A percentile compares a stretch with the other conserved stretches of the same genome.
phyloP scores from a whole-genome alignment of 1,140 invertebrate species.

The Drosophila bocki region DNA sequence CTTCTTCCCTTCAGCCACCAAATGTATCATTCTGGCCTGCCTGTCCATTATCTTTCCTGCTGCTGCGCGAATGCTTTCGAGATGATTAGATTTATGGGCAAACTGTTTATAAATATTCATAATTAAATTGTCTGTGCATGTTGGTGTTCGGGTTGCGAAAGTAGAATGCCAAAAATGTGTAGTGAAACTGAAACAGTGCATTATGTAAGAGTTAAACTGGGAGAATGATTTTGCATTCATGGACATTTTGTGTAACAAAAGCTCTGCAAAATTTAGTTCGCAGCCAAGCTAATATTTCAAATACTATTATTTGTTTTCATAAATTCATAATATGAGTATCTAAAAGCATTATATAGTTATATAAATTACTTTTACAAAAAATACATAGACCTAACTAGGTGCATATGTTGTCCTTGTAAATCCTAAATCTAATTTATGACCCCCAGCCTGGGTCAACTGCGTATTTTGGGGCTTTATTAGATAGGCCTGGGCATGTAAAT shows the following conservation, averaged over 20 bases:
- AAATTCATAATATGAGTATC: background rate
- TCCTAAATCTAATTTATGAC: background rate
- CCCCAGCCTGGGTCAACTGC: background rate
- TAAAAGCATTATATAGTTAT: background rate
- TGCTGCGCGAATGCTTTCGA: constrained; percentile 19
- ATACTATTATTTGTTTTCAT: background rate
- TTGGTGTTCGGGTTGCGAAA: background rate
- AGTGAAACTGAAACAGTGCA: constrained; percentile 3
- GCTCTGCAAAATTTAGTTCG: background rate
- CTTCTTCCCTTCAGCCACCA: constrained; percentile 1
- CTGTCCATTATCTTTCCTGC: constrained; percentile 22
- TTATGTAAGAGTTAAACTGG: background rate
- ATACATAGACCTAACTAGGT: background rate
- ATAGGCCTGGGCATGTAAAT: constrained; percentile 26
- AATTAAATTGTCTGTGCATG: constrained; percentile 37
- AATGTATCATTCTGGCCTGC: constrained; percentile 8
- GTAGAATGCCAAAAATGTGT: constrained; percentile 15
- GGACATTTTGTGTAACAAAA: background rate
- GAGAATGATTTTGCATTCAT: constrained; percentile 7
- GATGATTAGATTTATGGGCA: constrained; percentile 57
- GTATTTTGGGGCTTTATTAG: constrained; percentile 4
- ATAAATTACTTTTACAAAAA: background rate
- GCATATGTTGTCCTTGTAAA: background rate
- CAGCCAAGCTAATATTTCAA: background rate
- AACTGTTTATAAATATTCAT: constrained; percentile 17